Evolutionary conservation across 2,888 invertebrate genomes (phyloP).

Genomic region (Diloba caeruleocephala): DNA sequence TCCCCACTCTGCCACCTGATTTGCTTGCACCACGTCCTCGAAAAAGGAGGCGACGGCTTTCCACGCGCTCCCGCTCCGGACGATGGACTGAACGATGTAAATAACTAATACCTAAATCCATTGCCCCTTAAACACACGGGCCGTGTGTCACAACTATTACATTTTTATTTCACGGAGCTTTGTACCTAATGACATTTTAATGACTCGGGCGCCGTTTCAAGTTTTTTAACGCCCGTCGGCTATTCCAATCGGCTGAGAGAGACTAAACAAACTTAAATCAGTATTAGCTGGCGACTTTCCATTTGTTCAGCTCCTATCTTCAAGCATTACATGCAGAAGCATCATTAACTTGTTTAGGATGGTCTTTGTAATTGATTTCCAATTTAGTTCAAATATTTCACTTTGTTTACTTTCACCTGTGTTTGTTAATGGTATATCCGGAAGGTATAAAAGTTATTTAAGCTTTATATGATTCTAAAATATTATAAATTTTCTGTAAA

Average conservation of each 20-base stretch:
- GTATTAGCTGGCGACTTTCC: slow-evolving; percentile 49
- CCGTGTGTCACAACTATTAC: slow-evolving; percentile 48
- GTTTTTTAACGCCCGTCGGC: slow-evolving; percentile 50
- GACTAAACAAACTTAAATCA: slow-evolving; percentile 55
- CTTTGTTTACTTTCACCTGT: slow-evolving; percentile 26
- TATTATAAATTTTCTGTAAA: no score
- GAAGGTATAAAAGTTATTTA: slow-evolving; percentile 16
- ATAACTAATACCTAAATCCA: no score
- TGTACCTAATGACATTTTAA: slow-evolving; percentile 68
- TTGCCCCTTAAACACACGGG: background rate
- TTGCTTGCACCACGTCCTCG: no score
- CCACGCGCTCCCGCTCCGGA: no score
- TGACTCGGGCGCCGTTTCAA: slow-evolving; percentile 57
- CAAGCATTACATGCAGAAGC: slow-evolving; percentile 31
- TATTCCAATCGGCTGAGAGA: slow-evolving; percentile 47
- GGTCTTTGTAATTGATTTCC: slow-evolving; percentile 50
- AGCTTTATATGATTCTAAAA: slow-evolving; percentile 13
- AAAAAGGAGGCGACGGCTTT: no score
- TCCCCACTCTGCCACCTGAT: no score
- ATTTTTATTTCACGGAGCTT: slow-evolving; percentile 54
- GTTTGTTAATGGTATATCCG: slow-evolving; percentile 21
- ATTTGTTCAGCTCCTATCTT: slow-evolving; percentile 24
- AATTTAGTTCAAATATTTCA: slow-evolving; percentile 44
- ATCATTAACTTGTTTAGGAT: slow-evolving; percentile 36
- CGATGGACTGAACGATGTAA: no score